Conservation (phyloP, 2,888 invertebrate species). For the Dione juno region DNA sequence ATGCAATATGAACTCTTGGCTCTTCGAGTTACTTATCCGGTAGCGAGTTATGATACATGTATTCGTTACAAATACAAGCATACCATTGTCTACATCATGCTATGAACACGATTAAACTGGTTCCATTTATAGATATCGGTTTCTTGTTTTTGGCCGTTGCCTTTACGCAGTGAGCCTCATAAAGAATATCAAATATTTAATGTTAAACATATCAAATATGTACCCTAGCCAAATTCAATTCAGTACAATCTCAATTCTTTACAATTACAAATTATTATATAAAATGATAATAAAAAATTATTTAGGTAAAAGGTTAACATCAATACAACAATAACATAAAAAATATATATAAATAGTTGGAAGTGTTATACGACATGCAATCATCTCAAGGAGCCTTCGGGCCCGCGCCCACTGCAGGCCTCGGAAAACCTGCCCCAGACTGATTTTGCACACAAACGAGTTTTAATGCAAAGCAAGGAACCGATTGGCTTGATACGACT, state of each 20-base stretch:
- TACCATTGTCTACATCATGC: constrained; percentile 55
- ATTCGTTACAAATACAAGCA: constrained; percentile 45
- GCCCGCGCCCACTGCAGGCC: constrained; percentile 64
- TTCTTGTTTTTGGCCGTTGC: constrained; percentile 37
- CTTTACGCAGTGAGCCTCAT: constrained; percentile 28
- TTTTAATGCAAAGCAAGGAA: constrained; percentile 56
- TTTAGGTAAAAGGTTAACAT: neutral
- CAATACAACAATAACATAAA: neutral
- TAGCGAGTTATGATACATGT: constrained; percentile 48
- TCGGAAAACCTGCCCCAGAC: constrained; percentile 71
- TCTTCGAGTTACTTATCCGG: constrained; percentile 55
- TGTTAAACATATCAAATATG: neutral
- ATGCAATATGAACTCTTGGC: constrained; percentile 61
- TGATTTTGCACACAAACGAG: constrained; percentile 72
- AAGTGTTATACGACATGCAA: constrained; percentile 56
- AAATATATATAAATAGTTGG: constrained; percentile 28
- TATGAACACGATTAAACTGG: constrained; percentile 45
- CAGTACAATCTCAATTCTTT: neutral
- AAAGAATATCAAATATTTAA: constrained; percentile 1
- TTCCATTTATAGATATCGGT: constrained; percentile 45
- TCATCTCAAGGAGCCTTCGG: constrained; percentile 48
- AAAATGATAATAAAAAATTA: too few species aligned
- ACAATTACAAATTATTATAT: neutral
- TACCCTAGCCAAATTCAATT: neutral
- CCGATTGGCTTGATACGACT: constrained; percentile 38